phyloP scores from a whole-genome alignment of 2,888 invertebrate genomes.

The Hipparchia semele region DNA sequence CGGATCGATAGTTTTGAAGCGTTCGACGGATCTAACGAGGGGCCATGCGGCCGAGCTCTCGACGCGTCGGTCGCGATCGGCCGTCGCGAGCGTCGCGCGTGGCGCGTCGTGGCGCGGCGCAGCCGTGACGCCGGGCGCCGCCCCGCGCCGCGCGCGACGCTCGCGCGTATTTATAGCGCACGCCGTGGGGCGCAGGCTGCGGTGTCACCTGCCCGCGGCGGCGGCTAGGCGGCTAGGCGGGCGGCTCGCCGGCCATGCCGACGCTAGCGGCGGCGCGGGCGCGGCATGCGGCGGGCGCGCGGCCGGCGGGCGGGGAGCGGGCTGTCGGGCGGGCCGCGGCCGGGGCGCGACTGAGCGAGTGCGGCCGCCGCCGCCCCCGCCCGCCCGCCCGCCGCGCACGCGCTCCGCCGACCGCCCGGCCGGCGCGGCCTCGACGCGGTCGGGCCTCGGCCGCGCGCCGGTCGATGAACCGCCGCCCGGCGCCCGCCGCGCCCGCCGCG shows the following conservation, averaged over 20 bases:
- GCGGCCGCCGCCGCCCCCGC: conserved; percentile 41
- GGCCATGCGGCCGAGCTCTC: background rate
- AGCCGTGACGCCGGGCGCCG: conserved; percentile 22
- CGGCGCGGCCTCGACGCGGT: background rate
- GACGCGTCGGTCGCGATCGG: conserved; percentile 27
- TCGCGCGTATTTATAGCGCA: conserved; percentile 67
- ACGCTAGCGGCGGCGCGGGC: conserved; percentile 41
- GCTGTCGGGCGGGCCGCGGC: conserved; percentile 60
- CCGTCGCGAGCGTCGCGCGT: conserved; percentile 19
- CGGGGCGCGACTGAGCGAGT: conserved; percentile 60
- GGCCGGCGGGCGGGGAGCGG: conserved; percentile 61
- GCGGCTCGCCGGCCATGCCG: conserved; percentile 44
- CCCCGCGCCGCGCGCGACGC: conserved; percentile 58
- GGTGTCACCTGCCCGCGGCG: conserved; percentile 20
- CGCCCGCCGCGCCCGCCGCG: background rate
- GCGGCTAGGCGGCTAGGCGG: conserved; percentile 46
- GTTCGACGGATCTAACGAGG: background rate
- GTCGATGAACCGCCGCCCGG: conserved; percentile 18
- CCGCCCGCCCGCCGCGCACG: conserved; percentile 33
- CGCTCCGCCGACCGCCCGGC: background rate
- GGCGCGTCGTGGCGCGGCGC: conserved; percentile 22
- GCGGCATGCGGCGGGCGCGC: conserved; percentile 53
- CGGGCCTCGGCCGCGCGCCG: background rate
- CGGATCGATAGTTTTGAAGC: background rate
- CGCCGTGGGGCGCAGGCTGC: conserved; percentile 40